Evolutionary conservation across 2,888 invertebrate genomes (phyloP), one percentile per base, ranked within the genome.

Genomic region (Clepsis dumicolana): DNA sequence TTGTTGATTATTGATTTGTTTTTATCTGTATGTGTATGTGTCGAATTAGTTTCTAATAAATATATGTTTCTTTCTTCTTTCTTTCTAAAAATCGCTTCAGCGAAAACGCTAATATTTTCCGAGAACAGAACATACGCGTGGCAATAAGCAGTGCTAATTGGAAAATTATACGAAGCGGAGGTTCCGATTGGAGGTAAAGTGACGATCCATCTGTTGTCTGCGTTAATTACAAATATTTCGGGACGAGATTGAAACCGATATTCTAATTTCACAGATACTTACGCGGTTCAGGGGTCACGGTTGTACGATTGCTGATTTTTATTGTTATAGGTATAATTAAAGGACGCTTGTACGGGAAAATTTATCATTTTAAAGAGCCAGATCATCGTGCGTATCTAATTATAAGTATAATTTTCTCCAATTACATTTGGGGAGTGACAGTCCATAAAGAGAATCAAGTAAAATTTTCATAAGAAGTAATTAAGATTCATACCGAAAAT

Each of bases 161-260:
- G 48, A 52, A 62, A 32, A 35, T 62, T 24, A 52, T 32, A 52
- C 25, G 61, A 50, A 29, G 21, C 48, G 48, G 29, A 50, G 16
- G 3, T 21, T 21, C 24, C 50, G 29, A 52, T 35, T 50, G 18
- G 12, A 21, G 7, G 27, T 44, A 44, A 61, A 32, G 32, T 62
- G 4, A 35, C 48, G 54, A 16, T 44, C 24, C 61, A 56, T 66
- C 54, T 54, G 61, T 54, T 66, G 54, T 48, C 48, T n/a, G 24
- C 54, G 61, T 66, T 66, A 61, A 66, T 66, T 66, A 61, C 27
- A 24, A 61, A 48, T 66, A 35, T 54, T 66, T 61, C 48, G 66
- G 38, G 54, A 35, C 21, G 21, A n/a, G 27, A 50, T 14, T 8
- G 7, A 41, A 53, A n/a, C 24, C 25, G 18, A 21, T 12, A 5